Base-by-base conservation (phyloP, 2,797 vertebrate species). In the Enteromius unitaeniatus region DNA sequence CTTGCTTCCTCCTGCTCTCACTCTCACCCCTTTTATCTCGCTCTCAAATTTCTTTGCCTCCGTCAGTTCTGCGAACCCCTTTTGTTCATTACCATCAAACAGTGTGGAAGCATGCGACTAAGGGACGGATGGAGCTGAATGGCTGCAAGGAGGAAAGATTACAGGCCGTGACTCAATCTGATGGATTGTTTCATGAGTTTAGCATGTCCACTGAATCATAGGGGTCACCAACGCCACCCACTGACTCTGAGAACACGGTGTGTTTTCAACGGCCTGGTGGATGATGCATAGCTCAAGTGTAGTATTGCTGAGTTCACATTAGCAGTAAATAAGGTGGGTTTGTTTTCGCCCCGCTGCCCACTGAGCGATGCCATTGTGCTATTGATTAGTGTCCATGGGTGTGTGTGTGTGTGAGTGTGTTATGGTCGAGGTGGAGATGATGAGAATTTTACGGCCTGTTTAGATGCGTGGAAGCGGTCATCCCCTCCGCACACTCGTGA, bases 41-140 rank as follows among this genome's bases (percentile, higher is more conserved):
- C 65, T 79, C 91, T 92, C 90, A 92, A 90, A 92, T 93, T 91
- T 91, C 89, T 86, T 84, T 83, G 78, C 86, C 86, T 90, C 89
- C 84, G 58, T 90, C 88, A 79, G 88, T 76, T 80, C 34, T 15
- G 34, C 7, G 1, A 23, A 78, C 28, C 23, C 82, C 82, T 68
- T 81, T 81, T 68, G 64, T 60, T 85, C 78, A 65, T 75, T 75
- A 55, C 70, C 45, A n/a, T 74, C 78, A 80, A 55, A 68, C 77
- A 31, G 28, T 42, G 51, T 58, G 28, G 23, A 47, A 79, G 47
- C 2, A 49, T 60, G 67, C 9, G 60, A 55, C 40, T 65, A 23
- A 72, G 58, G 47, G 14, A 14, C 0, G 13, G 11, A 42, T 34
- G 4, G 23, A 72, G 74, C 4, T 55, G 49, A 82, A 65, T 72